Base-by-base conservation (phyloP, 2,888 invertebrate genomes). In the Trilocha varians region DNA sequence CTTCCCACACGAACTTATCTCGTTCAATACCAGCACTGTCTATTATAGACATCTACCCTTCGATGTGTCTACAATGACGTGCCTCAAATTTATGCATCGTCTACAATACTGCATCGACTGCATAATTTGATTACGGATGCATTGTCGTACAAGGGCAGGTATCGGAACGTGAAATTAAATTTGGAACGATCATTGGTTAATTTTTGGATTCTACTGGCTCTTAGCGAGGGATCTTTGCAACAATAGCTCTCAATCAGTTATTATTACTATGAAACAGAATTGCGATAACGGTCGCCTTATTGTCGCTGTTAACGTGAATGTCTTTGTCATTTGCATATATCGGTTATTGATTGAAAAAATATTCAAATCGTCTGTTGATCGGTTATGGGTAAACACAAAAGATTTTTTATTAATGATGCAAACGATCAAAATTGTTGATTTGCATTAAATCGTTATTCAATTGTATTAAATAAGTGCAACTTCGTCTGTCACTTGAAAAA, bases 291-390 rank as follows among this genome's bases (percentile, higher is more conserved):
- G 85, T 84, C 74, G 76, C 57, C 47, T 64, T 68, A 75, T 84
- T 84, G 83, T 83, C 74, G 64, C 62, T 54, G 57, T 50, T 53
- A 62, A 65, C 52, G 55, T 67, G 65, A 66, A 75, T 70, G 67
- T 72, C 65, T 74, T 70, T 70, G 48, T 45, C 46, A 80, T 83
- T 82, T 85, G 82, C 84, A 85, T 84, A 80, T 74, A 78, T 80
- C 77, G 72, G 75, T 82, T 83, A 85, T 85, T 85, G 85, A 85
- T 85, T 82, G 83, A 76, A 80, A 82, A 78, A 80, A 82, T 80
- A 85, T 85, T 85, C 65, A 82, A 84, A 85, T 83, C 49, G 41
- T 41, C 47, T 64, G 77, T 80, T 70, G 73, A 75, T 83, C 74
- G 79, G 82, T 79, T 78, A 83, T 72, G 79, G 78, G 59, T 71